Percentiles rank a stretch among this genome's conserved stretches.
phyloP scores from a whole-genome alignment of 2,888 invertebrate genomes.

The Drosophila fulvimacula region DNA sequence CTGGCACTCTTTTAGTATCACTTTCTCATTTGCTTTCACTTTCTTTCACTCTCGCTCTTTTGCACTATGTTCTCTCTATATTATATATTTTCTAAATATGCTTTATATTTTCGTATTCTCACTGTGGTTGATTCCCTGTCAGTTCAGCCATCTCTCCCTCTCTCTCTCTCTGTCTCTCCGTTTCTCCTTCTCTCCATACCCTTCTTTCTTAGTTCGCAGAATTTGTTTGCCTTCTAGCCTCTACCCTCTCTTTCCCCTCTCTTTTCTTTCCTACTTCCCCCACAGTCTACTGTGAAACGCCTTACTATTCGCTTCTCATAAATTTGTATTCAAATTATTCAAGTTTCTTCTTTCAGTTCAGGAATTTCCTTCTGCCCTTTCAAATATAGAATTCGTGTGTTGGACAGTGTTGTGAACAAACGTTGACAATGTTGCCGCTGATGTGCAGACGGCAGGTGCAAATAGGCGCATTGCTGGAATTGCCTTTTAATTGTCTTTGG shows the following conservation, averaged over 20 bases:
- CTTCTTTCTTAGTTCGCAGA: no score
- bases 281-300: neutral
- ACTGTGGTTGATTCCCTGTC: neutral
- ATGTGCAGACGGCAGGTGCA: slow-evolving; percentile 71
- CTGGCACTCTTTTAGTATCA: no score
- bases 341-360: neutral
- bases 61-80: no score
- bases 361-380: neutral
- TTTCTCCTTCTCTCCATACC: neutral
- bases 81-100: no score
- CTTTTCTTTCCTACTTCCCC: neutral
- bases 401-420: slow-evolving; percentile 30
- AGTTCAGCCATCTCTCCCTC: neutral
- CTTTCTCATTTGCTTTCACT: neutral
- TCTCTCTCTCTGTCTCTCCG: neutral
- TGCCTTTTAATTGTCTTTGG: slow-evolving; percentile 64
- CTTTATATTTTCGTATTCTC: neutral
- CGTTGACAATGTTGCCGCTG: slow-evolving; percentile 57
- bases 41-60: neutral
- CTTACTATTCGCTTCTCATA: neutral
- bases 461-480: slow-evolving; percentile 67
- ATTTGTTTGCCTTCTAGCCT: no score
- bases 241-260: neutral
- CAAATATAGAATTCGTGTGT: neutral
- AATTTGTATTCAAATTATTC: neutral